Percentiles rank a stretch among this genome's conserved stretches.
Evolutionary conservation across 2,113 vertebrate genomes (phyloP).

Genomic region (Calyptommatus sinebrachiatus): DNA sequence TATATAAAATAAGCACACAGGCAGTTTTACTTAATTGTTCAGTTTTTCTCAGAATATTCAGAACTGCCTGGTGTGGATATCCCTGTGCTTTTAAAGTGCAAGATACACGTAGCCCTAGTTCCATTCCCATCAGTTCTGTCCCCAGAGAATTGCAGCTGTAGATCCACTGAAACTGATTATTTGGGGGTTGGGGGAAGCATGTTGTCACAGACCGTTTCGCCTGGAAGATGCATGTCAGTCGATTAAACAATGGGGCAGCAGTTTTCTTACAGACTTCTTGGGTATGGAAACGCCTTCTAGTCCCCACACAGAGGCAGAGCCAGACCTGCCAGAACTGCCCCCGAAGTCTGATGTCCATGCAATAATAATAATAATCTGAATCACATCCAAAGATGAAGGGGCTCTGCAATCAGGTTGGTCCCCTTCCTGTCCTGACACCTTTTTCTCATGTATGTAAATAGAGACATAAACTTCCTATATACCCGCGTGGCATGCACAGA

Average conservation of each 20-base stretch:
- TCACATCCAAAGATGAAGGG: conserved; percentile 9
- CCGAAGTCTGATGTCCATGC: neutral
- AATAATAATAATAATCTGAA: conserved; percentile 21
- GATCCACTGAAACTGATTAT: neutral
- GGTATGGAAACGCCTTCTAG: neutral
- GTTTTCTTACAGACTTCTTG: neutral
- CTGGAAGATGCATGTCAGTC: conserved; percentile 4
- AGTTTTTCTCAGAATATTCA: neutral
- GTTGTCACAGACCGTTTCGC: neutral
- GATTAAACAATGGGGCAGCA: neutral
- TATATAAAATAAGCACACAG: conserved; percentile 16
- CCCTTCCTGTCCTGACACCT: neutral
- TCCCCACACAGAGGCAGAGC: neutral
- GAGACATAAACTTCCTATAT: neutral
- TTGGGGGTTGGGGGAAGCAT: neutral
- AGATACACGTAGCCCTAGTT: neutral
- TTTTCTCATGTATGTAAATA: neutral
- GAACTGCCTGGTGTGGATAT: neutral
- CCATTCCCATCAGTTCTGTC: neutral
- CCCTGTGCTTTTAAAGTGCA: neutral
- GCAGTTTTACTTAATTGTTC: conserved; percentile 15
- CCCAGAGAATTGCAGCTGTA: conserved; percentile 4
- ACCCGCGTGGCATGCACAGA: neutral
- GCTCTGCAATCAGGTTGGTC: neutral
- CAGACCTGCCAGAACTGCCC: neutral